A percentile compares a stretch with the other conserved stretches of the same genome.
phyloP scores from a whole-genome alignment of 2,113 vertebrate species.

The Hiodon tergisus region DNA sequence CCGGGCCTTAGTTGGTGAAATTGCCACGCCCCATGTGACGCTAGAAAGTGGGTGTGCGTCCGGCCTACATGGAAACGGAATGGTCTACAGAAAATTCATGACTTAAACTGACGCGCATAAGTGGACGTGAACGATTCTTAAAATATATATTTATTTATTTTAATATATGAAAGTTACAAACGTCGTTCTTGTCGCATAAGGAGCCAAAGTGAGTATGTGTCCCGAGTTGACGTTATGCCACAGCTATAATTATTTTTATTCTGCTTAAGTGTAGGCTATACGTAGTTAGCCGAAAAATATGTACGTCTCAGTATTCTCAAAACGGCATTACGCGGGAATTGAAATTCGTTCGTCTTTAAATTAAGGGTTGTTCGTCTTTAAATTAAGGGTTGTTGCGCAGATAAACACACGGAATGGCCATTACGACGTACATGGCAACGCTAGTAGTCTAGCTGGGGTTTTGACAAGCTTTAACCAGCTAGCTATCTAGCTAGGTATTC shows the following conservation, averaged over 20 bases:
- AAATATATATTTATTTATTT: background rate
- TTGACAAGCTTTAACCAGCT: background rate
- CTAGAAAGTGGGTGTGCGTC: slow-evolving; percentile 3
- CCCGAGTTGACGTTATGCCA: background rate
- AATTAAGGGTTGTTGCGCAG: background rate
- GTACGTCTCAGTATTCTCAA: slow-evolving; percentile 10
- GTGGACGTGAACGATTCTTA: background rate
- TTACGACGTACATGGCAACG: background rate
- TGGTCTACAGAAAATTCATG: background rate
- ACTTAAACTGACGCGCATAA: background rate
- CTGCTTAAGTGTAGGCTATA: background rate
- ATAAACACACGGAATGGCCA: background rate
- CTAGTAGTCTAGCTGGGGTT: background rate
- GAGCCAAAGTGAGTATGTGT: slow-evolving; percentile 18
- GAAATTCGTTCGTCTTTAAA: background rate
- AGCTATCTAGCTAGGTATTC: background rate
- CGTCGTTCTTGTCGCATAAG: background rate
- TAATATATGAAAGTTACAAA: background rate
- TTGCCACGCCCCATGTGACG: background rate
- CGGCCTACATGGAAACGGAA: slow-evolving; percentile 31
- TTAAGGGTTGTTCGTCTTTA: too few species aligned
- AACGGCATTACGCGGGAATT: background rate
- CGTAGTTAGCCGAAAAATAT: background rate
- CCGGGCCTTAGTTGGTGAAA: background rate
- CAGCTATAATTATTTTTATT: background rate